Percentiles rank a stretch among this genome's conserved stretches.
Evolutionary conservation across 2,113 vertebrate genomes (phyloP).

Genomic region (Oncorhynchus tshawytscha): DNA sequence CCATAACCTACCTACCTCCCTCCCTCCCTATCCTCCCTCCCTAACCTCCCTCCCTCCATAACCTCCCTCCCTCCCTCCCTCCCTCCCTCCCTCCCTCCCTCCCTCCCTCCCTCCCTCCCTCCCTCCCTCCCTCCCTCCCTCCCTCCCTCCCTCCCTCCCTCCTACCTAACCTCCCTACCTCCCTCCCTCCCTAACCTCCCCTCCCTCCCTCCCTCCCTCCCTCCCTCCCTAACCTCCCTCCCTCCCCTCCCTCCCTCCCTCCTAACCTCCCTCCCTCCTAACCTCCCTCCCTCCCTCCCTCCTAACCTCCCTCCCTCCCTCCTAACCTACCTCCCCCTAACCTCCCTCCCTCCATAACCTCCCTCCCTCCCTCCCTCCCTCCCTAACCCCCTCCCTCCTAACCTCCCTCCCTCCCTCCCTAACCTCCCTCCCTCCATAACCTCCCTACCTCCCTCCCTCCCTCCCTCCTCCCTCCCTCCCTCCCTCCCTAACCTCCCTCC

Average conservation of each 20-base stretch:
- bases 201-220: no score
- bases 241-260: no score
- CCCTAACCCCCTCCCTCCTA: no score
- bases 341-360: constrained; percentile 45
- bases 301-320: constrained; percentile 34
- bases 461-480: constrained; percentile 11
- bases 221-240: no score
- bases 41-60: no score
- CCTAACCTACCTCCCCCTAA: neutral
- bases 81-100: no score
- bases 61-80: neutral
- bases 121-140: no score
- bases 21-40: no score
- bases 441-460: constrained; percentile 17
- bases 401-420: constrained; percentile 23
- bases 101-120: constrained; percentile 6
- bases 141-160: no score
- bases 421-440: constrained; percentile 32
- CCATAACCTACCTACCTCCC: no score
- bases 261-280: constrained; percentile 46
- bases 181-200: no score
- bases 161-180: no score
- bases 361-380: constrained; percentile 44
- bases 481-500: neutral
- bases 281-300: neutral